Evolutionary conservation across 2,888 invertebrate species (phyloP), one percentile per base, ranked within the genome.

Genomic region (Xestia ashworthii): DNA sequence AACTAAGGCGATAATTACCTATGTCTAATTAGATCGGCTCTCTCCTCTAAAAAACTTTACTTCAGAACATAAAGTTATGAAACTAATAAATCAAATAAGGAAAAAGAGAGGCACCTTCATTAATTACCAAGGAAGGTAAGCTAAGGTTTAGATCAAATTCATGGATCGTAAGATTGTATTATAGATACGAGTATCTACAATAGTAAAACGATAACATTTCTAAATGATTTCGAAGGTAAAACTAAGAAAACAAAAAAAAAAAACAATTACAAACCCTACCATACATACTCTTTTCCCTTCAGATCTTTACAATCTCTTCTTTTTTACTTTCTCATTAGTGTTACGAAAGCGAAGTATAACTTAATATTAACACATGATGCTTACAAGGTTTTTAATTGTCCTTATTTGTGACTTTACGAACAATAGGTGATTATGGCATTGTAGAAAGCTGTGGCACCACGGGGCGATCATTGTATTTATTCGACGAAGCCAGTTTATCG

Each of bases 361-460:
- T 70, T 67, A 48, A 74, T 69, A 75, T 69, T 81, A 84, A 82
- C 89, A 84, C 80, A 74, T 78, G 83, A 84, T 87, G 79, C 80
- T 80, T 80, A 87, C 82, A 87, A 86, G 76, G 75, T 80, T 91
- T 90, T 91, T 95, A 95, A 95, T 94, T 94, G 94, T 89, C 89
- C 91, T 93, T 94, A 93, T 94, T 92, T 93, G 90, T 92, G 90
- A 91, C 88, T 90, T 90, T 87, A 89, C 91, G 93, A 95, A 96
- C 96, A 96, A 96, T 96, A 95, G 96, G 93, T 96, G 95, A 96
- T 96, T 96, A 96, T 93, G 85, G 92, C 87, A 94, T 93, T 94
- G 91, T 94, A 95, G 95, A 96, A 95, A 96, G 95, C 90, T 90
- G 89, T 91, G 90, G 93, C 96, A 87, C 96, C 88, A 90, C 95